Evolutionary conservation across 2,113 vertebrate species (phyloP).

Genomic region (Indri indri): DNA sequence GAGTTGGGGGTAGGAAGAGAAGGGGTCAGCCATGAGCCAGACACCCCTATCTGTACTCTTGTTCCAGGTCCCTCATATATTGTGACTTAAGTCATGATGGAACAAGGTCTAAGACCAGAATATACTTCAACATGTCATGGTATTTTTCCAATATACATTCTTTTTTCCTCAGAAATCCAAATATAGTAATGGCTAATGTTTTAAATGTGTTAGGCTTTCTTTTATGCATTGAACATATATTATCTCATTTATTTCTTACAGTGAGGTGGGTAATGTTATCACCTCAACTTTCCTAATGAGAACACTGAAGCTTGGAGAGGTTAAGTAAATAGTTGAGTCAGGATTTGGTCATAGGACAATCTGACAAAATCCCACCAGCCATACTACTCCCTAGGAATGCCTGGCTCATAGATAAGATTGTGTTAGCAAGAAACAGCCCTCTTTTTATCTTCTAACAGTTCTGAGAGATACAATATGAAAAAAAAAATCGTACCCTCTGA

Average conservation of each 20-base stretch:
- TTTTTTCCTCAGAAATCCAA: not conserved
- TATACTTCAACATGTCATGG: not conserved
- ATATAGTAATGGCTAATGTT: not conserved
- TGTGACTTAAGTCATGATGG: not conserved
- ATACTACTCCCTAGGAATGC: not conserved
- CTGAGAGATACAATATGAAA: not conserved
- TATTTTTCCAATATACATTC: not conserved
- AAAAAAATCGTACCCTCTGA: constrained; percentile 14
- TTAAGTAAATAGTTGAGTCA: constrained; percentile 25
- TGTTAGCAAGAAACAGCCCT: not conserved
- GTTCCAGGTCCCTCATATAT: not conserved
- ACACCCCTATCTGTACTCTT: not conserved
- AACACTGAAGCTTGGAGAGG: not conserved
- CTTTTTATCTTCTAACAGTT: not conserved
- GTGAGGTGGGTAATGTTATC: not conserved
- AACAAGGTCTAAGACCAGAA: not conserved
- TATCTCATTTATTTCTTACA: constrained; percentile 1
- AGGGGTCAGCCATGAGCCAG: not conserved
- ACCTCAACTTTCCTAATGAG: not conserved
- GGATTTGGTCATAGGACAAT: not conserved
- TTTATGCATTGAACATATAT: not conserved
- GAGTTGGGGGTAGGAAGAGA: not conserved
- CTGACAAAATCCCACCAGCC: not conserved
- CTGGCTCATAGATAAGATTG: not conserved
- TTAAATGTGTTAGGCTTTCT: not conserved